Conservation (phyloP, 2,797 vertebrate genomes). For the Holocentrus rufus region DNA sequence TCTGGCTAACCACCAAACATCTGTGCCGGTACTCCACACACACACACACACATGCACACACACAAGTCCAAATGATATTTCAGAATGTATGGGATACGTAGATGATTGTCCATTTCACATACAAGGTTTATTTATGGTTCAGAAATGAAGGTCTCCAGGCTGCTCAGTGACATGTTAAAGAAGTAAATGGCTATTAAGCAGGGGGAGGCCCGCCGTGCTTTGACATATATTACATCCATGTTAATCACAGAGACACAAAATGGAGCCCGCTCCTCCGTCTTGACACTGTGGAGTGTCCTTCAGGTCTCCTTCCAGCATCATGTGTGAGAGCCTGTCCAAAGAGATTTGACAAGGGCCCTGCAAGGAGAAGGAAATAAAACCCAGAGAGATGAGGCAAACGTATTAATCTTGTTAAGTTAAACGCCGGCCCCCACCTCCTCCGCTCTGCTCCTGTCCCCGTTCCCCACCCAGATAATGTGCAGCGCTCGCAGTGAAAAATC, state of each 20-base stretch:
- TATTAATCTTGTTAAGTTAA: constrained; percentile 81
- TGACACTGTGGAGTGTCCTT: constrained; percentile 73
- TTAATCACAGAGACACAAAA: constrained; percentile 66
- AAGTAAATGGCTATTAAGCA: constrained; percentile 37
- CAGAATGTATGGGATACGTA: constrained; percentile 7
- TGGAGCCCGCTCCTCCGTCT: constrained; percentile 59
- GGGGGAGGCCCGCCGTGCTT: constrained; percentile 37
- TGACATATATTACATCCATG: constrained; percentile 41
- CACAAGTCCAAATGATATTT: constrained; percentile 12
- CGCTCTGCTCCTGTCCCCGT: constrained; percentile 57
- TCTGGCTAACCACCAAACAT: constrained; percentile 69
- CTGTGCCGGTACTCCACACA: constrained; percentile 41
- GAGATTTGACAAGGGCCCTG: constrained; percentile 82
- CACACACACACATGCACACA: not conserved
- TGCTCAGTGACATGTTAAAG: constrained; percentile 19
- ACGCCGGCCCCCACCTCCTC: constrained; percentile 72
- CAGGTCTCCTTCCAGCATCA: constrained; percentile 76
- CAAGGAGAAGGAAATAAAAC: constrained; percentile 78
- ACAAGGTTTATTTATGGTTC: constrained; percentile 27
- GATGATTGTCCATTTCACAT: constrained; percentile 32
- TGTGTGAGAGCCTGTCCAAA: constrained; percentile 79
- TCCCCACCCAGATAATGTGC: constrained; percentile 74
- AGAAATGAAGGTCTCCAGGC: constrained; percentile 23
- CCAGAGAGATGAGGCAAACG: constrained; percentile 73
- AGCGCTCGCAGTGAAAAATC: constrained; percentile 78